Evolutionary conservation across 2,113 vertebrate species (phyloP).

Genomic region (Cairina moschata): DNA sequence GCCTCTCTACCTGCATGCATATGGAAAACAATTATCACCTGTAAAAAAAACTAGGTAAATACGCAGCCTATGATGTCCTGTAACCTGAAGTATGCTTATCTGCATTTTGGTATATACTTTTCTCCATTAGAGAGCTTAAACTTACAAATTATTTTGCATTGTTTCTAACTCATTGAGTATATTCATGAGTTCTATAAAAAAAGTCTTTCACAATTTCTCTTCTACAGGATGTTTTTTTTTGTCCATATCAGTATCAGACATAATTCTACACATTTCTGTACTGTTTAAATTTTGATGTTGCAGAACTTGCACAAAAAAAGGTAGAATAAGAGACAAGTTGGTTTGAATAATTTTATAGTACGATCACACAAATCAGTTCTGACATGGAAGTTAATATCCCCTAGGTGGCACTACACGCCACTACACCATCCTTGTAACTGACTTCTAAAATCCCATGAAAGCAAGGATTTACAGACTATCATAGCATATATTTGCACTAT

Average conservation of each 20-base stretch:
- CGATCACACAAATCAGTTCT: background rate
- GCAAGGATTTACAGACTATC: background rate
- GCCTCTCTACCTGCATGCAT: background rate
- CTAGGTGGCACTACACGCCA: background rate
- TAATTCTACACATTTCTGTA: background rate
- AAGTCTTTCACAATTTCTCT: background rate
- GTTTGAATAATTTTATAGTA: background rate
- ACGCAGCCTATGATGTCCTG: background rate
- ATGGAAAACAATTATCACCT: background rate
- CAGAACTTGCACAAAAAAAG: background rate
- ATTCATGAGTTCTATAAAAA: background rate
- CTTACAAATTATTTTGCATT: background rate
- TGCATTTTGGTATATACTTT: background rate
- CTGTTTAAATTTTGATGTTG: background rate
- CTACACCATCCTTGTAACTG: accelerated
- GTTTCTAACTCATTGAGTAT: background rate
- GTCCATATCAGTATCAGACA: background rate
- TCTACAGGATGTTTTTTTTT: background rate
- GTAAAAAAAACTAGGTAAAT: background rate
- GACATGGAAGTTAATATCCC: background rate
- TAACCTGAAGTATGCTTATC: background rate
- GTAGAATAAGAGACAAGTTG: background rate
- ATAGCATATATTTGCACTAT: background rate
- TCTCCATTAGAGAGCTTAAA: background rate
- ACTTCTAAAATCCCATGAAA: background rate